Evolutionary conservation across 2,888 invertebrate genomes (phyloP), one percentile per base, ranked within the genome.

Genomic region (Metacarcinus magister): DNA sequence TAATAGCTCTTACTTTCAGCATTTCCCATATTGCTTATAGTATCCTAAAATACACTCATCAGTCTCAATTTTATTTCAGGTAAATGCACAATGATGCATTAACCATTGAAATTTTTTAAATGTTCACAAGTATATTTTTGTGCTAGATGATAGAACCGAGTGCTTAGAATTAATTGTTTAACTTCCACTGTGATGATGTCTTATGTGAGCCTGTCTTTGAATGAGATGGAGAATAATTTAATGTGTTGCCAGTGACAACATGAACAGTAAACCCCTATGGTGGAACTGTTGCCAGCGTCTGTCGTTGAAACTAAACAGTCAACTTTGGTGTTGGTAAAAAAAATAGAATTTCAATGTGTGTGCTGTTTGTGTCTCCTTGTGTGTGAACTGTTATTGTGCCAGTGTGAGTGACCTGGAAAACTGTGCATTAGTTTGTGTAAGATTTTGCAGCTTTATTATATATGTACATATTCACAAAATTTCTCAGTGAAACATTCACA

Each of bases 251-350:
- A 95, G 75, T 93, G 96, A 96, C 96, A 96, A 96, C 96, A 96
- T 96, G 96, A 92, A 92, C 92, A 96, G 96, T 96, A 96, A 96
- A 96, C 96, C 96, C 96, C 96, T 96, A 96, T 96, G 96, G 96
- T 94, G 96, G 96, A 96, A 89, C 93, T 92, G 94, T 94, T 92
- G 93, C 95, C 96, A 93, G 93, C 95, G 87, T 89, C 95, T 93
- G 60, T 95, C 60, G 95, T 95, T 95, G 95, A 95, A 93, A 90
- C 90, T 93, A 39, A 67, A 67, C 16, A 75, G 95, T 95, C 95
- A 95, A 95, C 93, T 95, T 95, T 89, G 89, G 93, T 95, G 95
- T 95, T 95, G 95, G 95, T 95, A 95, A 95, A 94, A 91, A 90
- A 95, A 92, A 75, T 75, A 75, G 75, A 13, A 94, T 96, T 92